Percentiles rank a stretch among this genome's conserved stretches.
These are phyloP conservation scores for Poeciliopsis retropinna DNA, from an alignment of 2,113 vertebrate genomes.

Conservation along the genomic window DNA sequence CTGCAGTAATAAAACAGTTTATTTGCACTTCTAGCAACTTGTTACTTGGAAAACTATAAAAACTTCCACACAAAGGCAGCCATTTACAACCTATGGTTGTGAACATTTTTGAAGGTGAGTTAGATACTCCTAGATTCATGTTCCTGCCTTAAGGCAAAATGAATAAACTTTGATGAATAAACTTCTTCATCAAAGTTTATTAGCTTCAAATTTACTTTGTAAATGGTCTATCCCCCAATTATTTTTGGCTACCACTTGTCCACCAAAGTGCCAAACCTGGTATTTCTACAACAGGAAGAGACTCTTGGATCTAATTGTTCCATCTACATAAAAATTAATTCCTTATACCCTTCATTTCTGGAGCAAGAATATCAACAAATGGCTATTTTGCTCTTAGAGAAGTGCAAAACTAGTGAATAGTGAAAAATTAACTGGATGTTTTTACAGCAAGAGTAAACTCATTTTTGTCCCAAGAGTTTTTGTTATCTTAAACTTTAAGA, in stretches of 20 bases:
- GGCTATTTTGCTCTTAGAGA: background rate
- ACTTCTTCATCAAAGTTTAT: background rate
- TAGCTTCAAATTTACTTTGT: background rate
- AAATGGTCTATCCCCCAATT: background rate
- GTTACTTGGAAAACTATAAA: no score
- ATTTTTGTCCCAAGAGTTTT: background rate
- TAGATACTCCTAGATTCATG: background rate
- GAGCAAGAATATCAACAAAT: background rate
- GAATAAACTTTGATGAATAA: no score
- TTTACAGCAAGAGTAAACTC: background rate
- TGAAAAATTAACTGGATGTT: background rate
- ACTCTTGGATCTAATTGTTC: background rate
- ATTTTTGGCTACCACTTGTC: background rate
- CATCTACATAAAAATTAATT: conserved; percentile 6
- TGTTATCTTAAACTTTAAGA: conserved; percentile 3
- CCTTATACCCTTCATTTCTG: background rate
- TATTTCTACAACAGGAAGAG: background rate
- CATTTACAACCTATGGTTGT: no score
- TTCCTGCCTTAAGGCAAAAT: background rate
- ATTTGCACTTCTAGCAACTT: no score
- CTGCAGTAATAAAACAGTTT: no score
- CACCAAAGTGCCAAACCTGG: no score
- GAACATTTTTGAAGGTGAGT: background rate
- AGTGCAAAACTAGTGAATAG: background rate
- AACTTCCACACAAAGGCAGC: no score